Base-by-base conservation (phyloP, 2,797 vertebrate species). In the Gallinago stenura region DNA sequence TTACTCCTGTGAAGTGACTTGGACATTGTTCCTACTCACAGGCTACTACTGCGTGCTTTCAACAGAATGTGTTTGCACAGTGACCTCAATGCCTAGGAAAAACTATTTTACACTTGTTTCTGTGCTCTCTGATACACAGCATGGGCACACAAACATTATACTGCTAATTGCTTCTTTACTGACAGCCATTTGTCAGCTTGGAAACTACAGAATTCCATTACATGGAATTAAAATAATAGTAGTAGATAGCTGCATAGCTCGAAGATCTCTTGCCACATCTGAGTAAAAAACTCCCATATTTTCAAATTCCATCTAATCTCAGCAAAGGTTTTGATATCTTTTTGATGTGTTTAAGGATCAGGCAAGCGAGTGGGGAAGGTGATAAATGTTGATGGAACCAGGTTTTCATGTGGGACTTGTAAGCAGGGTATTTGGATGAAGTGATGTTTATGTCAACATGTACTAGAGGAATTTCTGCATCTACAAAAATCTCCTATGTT, bases 31-130 rank as follows among this genome's bases (percentile, higher is more conserved):
- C 86, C 87, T 76, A 56, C 87, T 87, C 19, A 3, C 31, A 75
- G 64, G 15, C 60, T 94, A 83, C 93, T 93, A 60, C 93, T 96
- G 83, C 84, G 72, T 60, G 91, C 93, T 85, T 95, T 93, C 66
- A 46, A 57, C 85, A 94, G 94, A 87, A 80, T 87, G 81, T 69
- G 72, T 97, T 97, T 97, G 95, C 89, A 84, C 94, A 93, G 86
- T 79, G 83, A 58, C 87, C 60, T 48, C n/a, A 71, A 16, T 82
- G 75, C 62, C 85, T 60, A 62, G 33, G 80, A 91, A 95, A 93
- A 50, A 89, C 35, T 68, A 62, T 72, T 83, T 96, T 72, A 64
- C 8, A 48, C 79, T 95, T 89, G 35, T 76, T 92, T 93, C 86
- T 92, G 4, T 92, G 46, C 60, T 95, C 24, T 92, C 53, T 95